These are phyloP conservation scores for Tenthredo amoena DNA, from an alignment of 2,888 invertebrate species.

Conservation along the genomic window DNA sequence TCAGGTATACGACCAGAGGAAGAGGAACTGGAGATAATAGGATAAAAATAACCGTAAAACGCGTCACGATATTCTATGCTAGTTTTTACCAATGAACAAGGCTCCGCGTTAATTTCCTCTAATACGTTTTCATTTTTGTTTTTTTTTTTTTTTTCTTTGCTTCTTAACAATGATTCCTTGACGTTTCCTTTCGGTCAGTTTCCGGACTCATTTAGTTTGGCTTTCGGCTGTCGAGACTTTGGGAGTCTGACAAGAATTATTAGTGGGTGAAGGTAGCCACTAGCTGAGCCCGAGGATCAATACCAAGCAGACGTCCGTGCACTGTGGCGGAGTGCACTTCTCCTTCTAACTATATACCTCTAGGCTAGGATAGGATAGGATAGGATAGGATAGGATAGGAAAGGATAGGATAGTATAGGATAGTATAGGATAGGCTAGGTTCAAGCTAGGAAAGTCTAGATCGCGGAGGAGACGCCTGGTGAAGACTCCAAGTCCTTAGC, in stretches of 20 bases:
- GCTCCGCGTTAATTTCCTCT: not conserved
- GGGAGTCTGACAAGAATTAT: conserved; percentile 78
- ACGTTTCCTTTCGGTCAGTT: conserved; percentile 50
- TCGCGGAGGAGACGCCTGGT: conserved; percentile 30
- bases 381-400: conserved; percentile 67
- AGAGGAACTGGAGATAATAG: not conserved
- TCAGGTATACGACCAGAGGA: no score
- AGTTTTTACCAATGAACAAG: not conserved
- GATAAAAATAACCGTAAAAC: not conserved
- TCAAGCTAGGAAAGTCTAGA: conserved; percentile 58
- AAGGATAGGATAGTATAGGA: conserved; percentile 72
- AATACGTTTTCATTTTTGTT: not conserved
- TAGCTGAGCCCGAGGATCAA: conserved; percentile 77
- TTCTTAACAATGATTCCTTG: not conserved
- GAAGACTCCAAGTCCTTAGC: conserved; percentile 43
- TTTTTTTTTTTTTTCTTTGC: not conserved
- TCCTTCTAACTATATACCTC: conserved; percentile 68
- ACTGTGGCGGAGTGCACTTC: conserved; percentile 76
- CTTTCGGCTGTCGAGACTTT: conserved; percentile 70
- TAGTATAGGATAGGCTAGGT: conserved; percentile 75
- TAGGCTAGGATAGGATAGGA: conserved; percentile 72
- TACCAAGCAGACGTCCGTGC: conserved; percentile 78
- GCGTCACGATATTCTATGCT: not conserved
- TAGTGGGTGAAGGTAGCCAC: conserved; percentile 78
- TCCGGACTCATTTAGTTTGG: conserved; percentile 61